Evolutionary conservation across 2,888 invertebrate genomes (phyloP).

Genomic region (Hydropsyche betteni): DNA sequence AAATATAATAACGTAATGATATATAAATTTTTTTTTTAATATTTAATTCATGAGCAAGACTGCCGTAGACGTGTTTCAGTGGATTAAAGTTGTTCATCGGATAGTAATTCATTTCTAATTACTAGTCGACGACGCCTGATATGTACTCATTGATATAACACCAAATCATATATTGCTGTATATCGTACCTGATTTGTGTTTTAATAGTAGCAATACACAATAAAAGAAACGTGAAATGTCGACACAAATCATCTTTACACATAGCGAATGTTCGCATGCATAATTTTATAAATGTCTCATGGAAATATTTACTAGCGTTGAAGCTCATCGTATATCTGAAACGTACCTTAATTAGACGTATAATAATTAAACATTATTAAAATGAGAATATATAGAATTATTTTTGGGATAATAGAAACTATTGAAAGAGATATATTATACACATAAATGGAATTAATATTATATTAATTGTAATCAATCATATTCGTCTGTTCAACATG

Average conservation of each 20-base stretch:
- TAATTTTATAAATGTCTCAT: too few species aligned
- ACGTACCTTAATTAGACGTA: constrained; percentile 21
- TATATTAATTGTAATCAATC: constrained; percentile 11
- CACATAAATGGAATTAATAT: constrained; percentile 22
- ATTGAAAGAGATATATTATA: constrained; percentile 27
- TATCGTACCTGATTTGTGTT: constrained; percentile 20
- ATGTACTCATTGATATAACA: too few species aligned
- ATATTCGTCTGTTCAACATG: not conserved
- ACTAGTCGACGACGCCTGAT: not conserved
- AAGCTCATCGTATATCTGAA: constrained; percentile 10
- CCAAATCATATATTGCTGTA: constrained; percentile 10
- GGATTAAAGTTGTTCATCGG: not conserved
- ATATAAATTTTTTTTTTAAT: too few species aligned
- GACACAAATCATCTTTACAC: not conserved
- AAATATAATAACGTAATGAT: too few species aligned
- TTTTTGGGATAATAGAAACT: constrained; percentile 29
- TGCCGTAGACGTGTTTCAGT: not conserved
- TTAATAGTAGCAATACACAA: not conserved
- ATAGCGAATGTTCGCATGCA: not conserved
- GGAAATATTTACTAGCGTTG: constrained; percentile 11
- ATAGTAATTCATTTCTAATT: not conserved
- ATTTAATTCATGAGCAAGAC: not conserved
- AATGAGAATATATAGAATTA: constrained; percentile 3
- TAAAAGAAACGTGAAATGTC: not conserved
- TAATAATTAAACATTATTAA: not conserved